Conservation (phyloP, 2,888 invertebrate genomes). For the Galeruca laticollis region DNA sequence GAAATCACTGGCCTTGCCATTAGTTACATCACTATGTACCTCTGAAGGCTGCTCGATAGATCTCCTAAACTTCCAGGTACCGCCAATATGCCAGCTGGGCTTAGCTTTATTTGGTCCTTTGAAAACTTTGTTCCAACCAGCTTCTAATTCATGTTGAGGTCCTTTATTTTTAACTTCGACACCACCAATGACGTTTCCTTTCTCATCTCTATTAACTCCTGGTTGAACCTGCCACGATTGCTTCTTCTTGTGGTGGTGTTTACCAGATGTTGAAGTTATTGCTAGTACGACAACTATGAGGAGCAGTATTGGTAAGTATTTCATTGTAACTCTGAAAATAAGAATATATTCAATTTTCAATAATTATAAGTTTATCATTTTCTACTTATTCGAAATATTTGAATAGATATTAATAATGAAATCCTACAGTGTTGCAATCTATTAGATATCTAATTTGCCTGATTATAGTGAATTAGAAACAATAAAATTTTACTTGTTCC, state of each 20-base stretch:
- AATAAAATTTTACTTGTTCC: too few species aligned
- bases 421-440: too few species aligned
- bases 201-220: background rate
- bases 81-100: constrained; percentile 25
- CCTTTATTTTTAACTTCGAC: constrained; percentile 18
- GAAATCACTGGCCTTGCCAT: background rate
- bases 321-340: background rate
- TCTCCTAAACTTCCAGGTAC: constrained; percentile 19
- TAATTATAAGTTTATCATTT: too few species aligned
- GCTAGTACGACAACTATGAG: background rate
- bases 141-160: constrained; percentile 17
- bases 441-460: too few species aligned
- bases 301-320: background rate
- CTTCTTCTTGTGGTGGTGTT: background rate
- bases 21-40: too few species aligned
- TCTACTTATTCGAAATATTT: too few species aligned
- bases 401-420: too few species aligned
- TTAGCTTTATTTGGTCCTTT: constrained; percentile 27
- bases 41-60: constrained; percentile 5
- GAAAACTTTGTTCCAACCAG: constrained; percentile 23
- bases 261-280: background rate
- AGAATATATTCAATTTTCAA: background rate
- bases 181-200: constrained; percentile 15
- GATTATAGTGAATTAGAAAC: too few species aligned
- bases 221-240: constrained; percentile 13